Percentiles rank a stretch among this genome's conserved stretches.
phyloP scores from a whole-genome alignment of 2,113 vertebrate species.

The Neomonachus schauinslandi region DNA sequence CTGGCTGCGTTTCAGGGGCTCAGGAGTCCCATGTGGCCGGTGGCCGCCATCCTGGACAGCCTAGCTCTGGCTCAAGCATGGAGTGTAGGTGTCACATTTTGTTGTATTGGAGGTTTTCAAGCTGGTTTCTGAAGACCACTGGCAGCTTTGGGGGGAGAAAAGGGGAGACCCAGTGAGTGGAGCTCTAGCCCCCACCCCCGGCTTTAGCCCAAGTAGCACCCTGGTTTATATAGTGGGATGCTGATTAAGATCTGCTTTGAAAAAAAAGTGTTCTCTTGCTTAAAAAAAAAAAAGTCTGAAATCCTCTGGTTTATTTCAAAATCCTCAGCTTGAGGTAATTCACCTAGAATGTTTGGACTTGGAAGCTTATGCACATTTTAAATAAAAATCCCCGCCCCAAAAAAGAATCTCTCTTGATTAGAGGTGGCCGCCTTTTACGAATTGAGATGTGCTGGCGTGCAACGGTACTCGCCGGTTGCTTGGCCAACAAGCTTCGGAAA shows the following conservation, averaged over 20 bases:
- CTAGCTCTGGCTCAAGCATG: no score
- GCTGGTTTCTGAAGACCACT: not conserved
- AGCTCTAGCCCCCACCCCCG: no score
- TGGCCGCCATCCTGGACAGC: accelerated
- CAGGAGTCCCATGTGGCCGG: not conserved
- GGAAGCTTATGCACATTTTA: not conserved
- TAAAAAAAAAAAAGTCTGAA: not conserved
- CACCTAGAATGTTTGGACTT: constrained; percentile 45
- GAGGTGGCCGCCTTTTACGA: not conserved
- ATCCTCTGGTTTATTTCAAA: constrained; percentile 55
- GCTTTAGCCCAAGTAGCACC: not conserved
- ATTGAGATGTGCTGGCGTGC: accelerated
- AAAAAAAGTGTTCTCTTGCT: not conserved
- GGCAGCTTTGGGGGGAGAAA: not conserved
- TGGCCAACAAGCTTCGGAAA: not conserved
- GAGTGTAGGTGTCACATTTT: no score
- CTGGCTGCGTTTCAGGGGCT: not conserved
- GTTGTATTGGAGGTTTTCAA: not conserved
- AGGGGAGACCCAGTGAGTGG: no score
- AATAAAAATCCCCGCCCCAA: not conserved
- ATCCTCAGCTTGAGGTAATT: constrained; percentile 1
- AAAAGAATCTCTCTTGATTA: not conserved
- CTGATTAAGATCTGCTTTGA: not conserved
- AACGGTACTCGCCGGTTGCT: accelerated
- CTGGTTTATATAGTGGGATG: not conserved